These are phyloP conservation scores for Poecile montanus DNA, from an alignment of 2,797 vertebrate genomes.

Conservation along the genomic window DNA sequence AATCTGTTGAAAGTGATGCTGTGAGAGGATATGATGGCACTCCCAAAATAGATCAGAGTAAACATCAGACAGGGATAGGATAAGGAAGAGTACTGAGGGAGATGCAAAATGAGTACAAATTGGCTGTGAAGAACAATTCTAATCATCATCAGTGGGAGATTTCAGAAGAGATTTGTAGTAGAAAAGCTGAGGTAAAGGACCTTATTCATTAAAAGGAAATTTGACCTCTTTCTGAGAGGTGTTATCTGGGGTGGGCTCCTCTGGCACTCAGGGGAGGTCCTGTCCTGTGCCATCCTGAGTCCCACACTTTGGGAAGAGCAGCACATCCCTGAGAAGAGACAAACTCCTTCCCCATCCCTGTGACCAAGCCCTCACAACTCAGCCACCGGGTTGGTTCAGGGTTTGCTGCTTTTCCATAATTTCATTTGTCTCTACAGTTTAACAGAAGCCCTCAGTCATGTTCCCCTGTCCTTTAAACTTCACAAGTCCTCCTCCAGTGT, in stretches of 20 bases:
- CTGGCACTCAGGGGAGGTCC: neutral
- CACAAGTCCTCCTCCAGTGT: neutral
- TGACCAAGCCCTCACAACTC: neutral
- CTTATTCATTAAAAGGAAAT: neutral
- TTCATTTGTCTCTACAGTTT: neutral
- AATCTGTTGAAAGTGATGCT: slow-evolving; percentile 21
- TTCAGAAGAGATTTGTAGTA: neutral
- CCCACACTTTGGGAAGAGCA: neutral
- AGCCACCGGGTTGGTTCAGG: rapidly evolving
- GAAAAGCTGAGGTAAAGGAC: neutral
- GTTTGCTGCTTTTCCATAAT: neutral
- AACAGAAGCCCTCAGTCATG: neutral
- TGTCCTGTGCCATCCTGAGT: neutral
- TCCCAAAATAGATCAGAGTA: slow-evolving; percentile 48
- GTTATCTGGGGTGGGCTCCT: neutral
- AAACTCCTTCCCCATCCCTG: neutral
- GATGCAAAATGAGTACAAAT: neutral
- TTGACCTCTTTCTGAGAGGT: neutral
- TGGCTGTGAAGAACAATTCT: neutral
- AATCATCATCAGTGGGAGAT: neutral
- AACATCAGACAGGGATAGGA: neutral
- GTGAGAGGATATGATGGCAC: neutral
- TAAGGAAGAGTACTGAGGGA: neutral
- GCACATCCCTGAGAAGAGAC: neutral
- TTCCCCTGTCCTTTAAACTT: neutral